A percentile compares a stretch with the other conserved stretches of the same genome.
Evolutionary conservation across 2,113 vertebrate species (phyloP).

Genomic region (Osmerus eperlanus): DNA sequence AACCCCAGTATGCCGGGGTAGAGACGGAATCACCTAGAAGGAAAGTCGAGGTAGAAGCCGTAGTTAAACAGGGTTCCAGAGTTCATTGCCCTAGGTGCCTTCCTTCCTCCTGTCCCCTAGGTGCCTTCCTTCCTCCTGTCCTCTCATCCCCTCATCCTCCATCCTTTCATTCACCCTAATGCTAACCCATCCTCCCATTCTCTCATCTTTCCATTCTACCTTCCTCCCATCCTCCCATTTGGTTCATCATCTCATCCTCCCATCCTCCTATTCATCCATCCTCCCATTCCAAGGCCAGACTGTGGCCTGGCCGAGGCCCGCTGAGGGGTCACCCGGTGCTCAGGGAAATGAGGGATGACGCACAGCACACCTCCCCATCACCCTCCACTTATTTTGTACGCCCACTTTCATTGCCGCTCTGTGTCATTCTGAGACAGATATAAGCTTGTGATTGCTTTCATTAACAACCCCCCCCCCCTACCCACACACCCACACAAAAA

Average conservation of each 20-base stretch:
- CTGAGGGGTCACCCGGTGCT: slow-evolving; percentile 11
- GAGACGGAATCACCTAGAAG: too few species aligned
- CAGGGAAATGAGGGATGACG: slow-evolving; percentile 28
- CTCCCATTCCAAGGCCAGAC: background rate
- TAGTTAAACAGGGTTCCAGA: too few species aligned
- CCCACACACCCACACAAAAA: slow-evolving; percentile 8
- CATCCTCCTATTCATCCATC: background rate
- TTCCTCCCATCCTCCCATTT: background rate
- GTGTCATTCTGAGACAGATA: slow-evolving; percentile 8
- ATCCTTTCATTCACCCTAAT: too few species aligned
- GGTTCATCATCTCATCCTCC: background rate
- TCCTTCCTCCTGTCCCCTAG: too few species aligned
- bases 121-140: too few species aligned
- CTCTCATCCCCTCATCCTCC: too few species aligned
- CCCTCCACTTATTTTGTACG: slow-evolving; percentile 4
- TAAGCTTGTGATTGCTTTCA: background rate
- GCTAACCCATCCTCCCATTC: background rate
- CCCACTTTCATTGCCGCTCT: slow-evolving; percentile 8
- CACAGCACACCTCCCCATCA: slow-evolving; percentile 5
- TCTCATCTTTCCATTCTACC: background rate
- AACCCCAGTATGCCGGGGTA: too few species aligned
- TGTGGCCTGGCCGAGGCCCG: slow-evolving; percentile 1
- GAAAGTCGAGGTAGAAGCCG: too few species aligned
- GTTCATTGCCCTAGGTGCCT: too few species aligned
- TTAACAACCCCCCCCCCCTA: slow-evolving; percentile 13